Conservation (phyloP, 2,888 invertebrate species). For the Arrhopalites spinosus region DNA sequence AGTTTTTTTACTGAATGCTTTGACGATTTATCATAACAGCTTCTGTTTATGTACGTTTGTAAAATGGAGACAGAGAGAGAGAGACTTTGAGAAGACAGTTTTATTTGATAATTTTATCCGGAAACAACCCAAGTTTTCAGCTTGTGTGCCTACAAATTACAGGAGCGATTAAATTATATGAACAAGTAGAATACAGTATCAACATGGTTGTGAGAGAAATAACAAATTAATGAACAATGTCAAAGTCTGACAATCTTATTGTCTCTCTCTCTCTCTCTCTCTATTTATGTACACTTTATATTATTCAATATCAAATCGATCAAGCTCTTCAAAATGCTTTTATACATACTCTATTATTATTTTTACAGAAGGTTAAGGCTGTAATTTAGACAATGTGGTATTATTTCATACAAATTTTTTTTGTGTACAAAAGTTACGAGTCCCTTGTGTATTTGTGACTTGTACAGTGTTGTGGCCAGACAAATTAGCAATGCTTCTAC, state of each 20-base stretch:
- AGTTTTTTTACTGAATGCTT: neutral
- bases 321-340: neutral
- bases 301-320: constrained; percentile 1
- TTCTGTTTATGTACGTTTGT: neutral
- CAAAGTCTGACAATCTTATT: neutral
- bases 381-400: neutral
- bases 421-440: neutral
- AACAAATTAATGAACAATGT: too few species aligned
- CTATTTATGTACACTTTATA: neutral
- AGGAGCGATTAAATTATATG: too few species aligned
- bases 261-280: neutral
- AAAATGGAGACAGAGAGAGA: neutral
- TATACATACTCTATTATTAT: neutral
- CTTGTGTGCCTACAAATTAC: too few species aligned
- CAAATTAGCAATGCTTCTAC: neutral
- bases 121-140: too few species aligned
- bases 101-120: neutral
- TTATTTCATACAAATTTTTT: neutral
- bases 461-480: constrained; percentile 8
- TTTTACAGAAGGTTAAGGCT: constrained; percentile 17
- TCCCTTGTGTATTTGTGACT: neutral
- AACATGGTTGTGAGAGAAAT: too few species aligned
- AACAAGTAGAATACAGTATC: too few species aligned
- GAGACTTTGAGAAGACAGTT: neutral
- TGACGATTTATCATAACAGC: neutral